Evolutionary conservation across 2,888 invertebrate species (phyloP).

Genomic region (Plebejus anna): DNA sequence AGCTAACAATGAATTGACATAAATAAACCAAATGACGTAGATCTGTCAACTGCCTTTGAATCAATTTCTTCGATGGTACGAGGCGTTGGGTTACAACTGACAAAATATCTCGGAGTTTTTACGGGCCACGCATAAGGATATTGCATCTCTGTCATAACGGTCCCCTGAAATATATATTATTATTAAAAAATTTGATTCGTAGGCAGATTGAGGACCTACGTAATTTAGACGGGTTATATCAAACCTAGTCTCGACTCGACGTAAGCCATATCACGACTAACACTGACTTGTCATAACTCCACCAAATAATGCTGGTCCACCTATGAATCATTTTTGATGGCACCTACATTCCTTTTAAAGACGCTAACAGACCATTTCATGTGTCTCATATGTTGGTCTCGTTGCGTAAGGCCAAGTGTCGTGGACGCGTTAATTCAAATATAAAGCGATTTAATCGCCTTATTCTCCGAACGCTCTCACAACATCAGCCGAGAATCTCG

Average conservation of each 20-base stretch:
- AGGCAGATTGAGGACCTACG: too few species aligned
- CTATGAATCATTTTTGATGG: neutral
- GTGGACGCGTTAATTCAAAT: conserved; percentile 3
- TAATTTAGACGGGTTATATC: too few species aligned
- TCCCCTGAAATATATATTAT: neutral
- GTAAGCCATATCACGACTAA: neutral
- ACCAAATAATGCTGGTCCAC: neutral
- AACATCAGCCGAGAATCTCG: conserved; percentile 31
- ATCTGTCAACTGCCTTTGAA: too few species aligned
- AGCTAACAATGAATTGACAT: too few species aligned
- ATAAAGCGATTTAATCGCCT: conserved; percentile 19
- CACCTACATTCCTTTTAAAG: neutral
- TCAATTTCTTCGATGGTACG: too few species aligned
- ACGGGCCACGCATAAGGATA: too few species aligned
- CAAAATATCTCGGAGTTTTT: too few species aligned
- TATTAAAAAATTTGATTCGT: too few species aligned
- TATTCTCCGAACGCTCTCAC: conserved; percentile 14
- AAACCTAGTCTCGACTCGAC: neutral
- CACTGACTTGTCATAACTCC: neutral
- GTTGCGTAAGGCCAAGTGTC: conserved; percentile 1
- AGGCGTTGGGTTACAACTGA: too few species aligned
- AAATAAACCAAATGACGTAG: too few species aligned
- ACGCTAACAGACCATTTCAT: neutral
- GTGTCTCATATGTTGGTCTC: neutral
- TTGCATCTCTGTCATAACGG: neutral